These are phyloP conservation scores for Phalacrocorax brasilianus DNA, from an alignment of 2,113 vertebrate genomes.

Conservation along the genomic window DNA sequence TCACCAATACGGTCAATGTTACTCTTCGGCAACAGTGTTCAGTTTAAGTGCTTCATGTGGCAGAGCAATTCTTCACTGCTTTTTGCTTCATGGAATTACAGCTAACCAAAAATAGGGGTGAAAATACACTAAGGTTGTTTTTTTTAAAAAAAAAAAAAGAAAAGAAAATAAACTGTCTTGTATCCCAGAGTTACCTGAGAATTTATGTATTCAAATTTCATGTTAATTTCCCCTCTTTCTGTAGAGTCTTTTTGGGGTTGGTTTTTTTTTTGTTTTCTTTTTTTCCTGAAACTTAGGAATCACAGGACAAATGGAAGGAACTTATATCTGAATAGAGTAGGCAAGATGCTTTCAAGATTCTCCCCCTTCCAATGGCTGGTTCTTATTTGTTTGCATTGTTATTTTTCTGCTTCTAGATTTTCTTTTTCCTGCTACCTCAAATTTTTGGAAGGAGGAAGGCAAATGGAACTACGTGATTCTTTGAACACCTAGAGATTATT, in stretches of 20 bases:
- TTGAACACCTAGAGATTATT: conserved; percentile 8
- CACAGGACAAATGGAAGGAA: neutral
- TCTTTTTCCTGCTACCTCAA: conserved; percentile 4
- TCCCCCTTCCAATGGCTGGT: neutral
- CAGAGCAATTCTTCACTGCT: neutral
- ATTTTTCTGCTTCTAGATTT: conserved; percentile 4
- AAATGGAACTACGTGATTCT: neutral
- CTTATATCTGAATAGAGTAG: neutral
- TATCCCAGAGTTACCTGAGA: neutral
- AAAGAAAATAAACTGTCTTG: neutral
- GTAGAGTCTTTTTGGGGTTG: neutral
- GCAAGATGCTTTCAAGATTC: neutral
- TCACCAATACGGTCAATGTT: neutral
- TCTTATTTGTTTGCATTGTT: neutral
- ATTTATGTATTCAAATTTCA: neutral
- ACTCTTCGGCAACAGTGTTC: neutral
- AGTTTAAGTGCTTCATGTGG: neutral
- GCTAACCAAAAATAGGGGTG: neutral
- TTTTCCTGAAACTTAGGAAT: neutral
- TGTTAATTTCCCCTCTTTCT: neutral
- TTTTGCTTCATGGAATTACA: neutral
- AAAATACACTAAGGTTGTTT: neutral
- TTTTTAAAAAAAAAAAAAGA: no score
- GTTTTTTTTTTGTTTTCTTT: no score
- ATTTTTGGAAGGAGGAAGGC: neutral